Evolutionary conservation across 2,888 invertebrate species (phyloP).

Genomic region (Congeria kusceri): DNA sequence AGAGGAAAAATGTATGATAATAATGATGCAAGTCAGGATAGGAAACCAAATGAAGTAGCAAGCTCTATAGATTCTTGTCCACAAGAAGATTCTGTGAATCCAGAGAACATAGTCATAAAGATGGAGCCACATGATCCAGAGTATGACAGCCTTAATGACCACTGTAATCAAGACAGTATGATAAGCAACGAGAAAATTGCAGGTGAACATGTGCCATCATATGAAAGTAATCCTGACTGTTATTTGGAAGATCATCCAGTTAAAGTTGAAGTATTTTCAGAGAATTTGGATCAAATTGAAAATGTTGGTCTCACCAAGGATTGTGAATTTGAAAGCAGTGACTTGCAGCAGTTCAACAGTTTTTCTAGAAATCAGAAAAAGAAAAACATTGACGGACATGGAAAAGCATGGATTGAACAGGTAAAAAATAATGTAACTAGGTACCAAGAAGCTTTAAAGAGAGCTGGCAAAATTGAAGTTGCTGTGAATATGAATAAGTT

Average conservation of each 20-base stretch:
- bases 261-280: not conserved
- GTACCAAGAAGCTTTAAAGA: conserved; percentile 56
- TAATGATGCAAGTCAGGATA: not conserved
- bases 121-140: conserved; percentile 46
- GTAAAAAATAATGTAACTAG: conserved; percentile 55
- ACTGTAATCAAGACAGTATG: not conserved
- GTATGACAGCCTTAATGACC: conserved; percentile 28
- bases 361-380: not conserved
- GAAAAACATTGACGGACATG: conserved; percentile 13
- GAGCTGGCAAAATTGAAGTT: conserved; percentile 2
- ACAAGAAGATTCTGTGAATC: not conserved
- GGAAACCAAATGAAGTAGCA: not conserved
- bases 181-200: not conserved
- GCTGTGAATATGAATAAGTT: not conserved
- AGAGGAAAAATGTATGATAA: not conserved
- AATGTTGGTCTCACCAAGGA: not conserved
- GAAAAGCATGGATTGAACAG: conserved; percentile 58
- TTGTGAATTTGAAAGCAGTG: no score
- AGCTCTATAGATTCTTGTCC: not conserved
- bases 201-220: not conserved
- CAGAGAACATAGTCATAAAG: conserved; percentile 30
- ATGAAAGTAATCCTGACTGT: not conserved
- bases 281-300: not conserved
- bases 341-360: no score
- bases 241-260: no score